Evolutionary conservation across 1,140 invertebrate genomes (phyloP).

Genomic region (Magallana angulata): DNA sequence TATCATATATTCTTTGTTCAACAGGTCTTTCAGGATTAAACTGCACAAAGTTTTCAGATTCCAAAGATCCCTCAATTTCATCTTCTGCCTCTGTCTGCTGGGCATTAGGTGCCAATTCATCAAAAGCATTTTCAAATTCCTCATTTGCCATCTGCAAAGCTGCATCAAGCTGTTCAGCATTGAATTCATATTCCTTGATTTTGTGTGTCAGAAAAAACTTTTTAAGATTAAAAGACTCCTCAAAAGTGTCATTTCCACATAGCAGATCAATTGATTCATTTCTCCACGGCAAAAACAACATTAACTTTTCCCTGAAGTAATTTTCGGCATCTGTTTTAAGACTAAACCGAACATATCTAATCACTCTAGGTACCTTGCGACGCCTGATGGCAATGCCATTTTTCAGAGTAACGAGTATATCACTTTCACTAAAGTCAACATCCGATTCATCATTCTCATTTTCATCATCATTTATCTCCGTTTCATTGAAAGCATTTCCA

Average conservation of each 20-base stretch:
- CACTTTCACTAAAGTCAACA: not conserved
- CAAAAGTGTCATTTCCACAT: no score
- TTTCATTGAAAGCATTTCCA: not conserved
- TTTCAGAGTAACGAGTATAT: constrained; percentile 30
- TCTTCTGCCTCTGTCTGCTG: constrained; percentile 18
- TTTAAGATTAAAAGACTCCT: not conserved
- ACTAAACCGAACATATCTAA: not conserved
- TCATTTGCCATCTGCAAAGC: not conserved
- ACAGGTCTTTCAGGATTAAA: constrained; percentile 42
- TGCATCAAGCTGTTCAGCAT: constrained; percentile 18
- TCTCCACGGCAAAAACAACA: no score
- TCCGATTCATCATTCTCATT: not conserved
- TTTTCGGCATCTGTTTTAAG: not conserved
- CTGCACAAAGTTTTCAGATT: constrained; percentile 2
- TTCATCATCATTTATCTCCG: constrained; percentile 30
- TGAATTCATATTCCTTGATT: constrained; percentile 18
- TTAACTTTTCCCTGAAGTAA: no score
- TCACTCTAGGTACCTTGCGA: not conserved
- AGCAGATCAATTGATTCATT: no score
- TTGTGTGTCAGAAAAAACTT: not conserved
- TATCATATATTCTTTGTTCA: constrained; percentile 44
- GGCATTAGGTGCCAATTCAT: constrained; percentile 23
- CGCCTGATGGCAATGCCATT: constrained; percentile 46
- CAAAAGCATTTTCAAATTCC: not conserved
- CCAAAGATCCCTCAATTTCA: constrained; percentile 1